Evolutionary conservation across 2,797 vertebrate genomes (phyloP).

Genomic region (Lates japonicus): DNA sequence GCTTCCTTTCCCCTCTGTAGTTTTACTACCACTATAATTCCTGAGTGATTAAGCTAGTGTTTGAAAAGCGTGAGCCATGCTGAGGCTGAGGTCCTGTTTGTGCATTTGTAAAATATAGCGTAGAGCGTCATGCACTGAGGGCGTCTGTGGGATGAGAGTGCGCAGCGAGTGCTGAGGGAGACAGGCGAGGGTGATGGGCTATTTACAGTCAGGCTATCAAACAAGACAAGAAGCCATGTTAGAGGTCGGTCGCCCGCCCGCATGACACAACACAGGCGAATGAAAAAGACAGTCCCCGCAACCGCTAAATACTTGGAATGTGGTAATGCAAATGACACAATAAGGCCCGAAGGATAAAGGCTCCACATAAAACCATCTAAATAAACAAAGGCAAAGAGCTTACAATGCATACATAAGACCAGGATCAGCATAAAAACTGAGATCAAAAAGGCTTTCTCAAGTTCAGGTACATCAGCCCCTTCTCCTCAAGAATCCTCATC

Average conservation of each 20-base stretch:
- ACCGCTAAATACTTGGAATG: slow-evolving; percentile 44
- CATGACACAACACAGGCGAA: slow-evolving; percentile 41
- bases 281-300: slow-evolving; percentile 37
- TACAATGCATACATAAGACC: slow-evolving; percentile 55
- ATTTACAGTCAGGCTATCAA: slow-evolving; percentile 68
- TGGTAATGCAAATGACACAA: slow-evolving; percentile 57
- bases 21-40: slow-evolving; percentile 74
- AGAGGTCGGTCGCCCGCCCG: slow-evolving; percentile 34
- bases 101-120: slow-evolving; percentile 82
- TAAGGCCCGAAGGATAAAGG: slow-evolving; percentile 59
- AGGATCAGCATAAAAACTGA: slow-evolving; percentile 72
- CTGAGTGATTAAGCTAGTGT: slow-evolving; percentile 70
- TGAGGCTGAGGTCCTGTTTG: slow-evolving; percentile 72
- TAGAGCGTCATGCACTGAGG: slow-evolving; percentile 75
- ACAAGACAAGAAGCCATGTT: slow-evolving; percentile 56
- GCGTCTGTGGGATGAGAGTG: slow-evolving; percentile 69
- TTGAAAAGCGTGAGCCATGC: slow-evolving; percentile 74
- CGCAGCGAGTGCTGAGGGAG: slow-evolving; percentile 65
- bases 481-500: slow-evolving; percentile 67
- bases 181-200: slow-evolving; percentile 57
- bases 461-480: slow-evolving; percentile 63
- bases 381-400: slow-evolving; percentile 62
- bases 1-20: slow-evolving; percentile 46
- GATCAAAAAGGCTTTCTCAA: slow-evolving; percentile 77
- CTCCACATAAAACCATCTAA: slow-evolving; percentile 37